Percentiles rank a stretch among this genome's conserved stretches.
Evolutionary conservation across 2,113 vertebrate species (phyloP).

Genomic region (Brienomyrus longianalis): DNA sequence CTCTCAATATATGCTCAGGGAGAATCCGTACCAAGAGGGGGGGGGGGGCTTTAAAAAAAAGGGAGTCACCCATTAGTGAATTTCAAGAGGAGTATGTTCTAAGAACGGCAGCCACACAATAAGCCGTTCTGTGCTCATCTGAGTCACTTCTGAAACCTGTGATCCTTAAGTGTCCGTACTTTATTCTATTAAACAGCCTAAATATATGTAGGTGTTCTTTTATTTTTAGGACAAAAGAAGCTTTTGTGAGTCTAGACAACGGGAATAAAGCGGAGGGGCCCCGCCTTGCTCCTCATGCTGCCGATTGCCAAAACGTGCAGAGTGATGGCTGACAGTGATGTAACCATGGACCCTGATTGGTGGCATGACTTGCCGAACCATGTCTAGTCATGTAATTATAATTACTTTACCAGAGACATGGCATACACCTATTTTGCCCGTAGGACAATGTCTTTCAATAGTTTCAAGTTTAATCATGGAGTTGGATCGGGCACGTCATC

Average conservation of each 20-base stretch:
- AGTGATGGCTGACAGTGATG: background rate
- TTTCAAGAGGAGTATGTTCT: background rate
- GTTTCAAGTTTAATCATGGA: background rate
- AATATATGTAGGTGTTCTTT: constrained; percentile 1
- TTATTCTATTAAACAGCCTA: background rate
- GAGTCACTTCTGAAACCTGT: background rate
- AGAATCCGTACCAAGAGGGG: background rate
- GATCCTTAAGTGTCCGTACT: background rate
- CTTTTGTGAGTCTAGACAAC: constrained; percentile 3
- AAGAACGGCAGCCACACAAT: background rate
- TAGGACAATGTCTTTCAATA: background rate
- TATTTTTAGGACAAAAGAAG: background rate
- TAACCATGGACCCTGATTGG: background rate
- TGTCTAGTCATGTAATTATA: constrained; percentile 1
- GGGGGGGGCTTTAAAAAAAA: background rate
- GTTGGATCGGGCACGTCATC: background rate
- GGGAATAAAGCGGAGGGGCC: background rate
- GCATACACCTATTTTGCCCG: background rate
- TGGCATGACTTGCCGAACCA: background rate
- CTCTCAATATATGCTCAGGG: background rate
- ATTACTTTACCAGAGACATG: background rate
- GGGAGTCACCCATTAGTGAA: background rate
- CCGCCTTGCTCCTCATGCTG: background rate
- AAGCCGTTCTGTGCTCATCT: background rate
- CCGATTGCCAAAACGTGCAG: background rate